A percentile compares a stretch with the other conserved stretches of the same genome.
Evolutionary conservation across 92 coral and sea anemone species (phyloP).

Genomic region (Porites divaricata): DNA sequence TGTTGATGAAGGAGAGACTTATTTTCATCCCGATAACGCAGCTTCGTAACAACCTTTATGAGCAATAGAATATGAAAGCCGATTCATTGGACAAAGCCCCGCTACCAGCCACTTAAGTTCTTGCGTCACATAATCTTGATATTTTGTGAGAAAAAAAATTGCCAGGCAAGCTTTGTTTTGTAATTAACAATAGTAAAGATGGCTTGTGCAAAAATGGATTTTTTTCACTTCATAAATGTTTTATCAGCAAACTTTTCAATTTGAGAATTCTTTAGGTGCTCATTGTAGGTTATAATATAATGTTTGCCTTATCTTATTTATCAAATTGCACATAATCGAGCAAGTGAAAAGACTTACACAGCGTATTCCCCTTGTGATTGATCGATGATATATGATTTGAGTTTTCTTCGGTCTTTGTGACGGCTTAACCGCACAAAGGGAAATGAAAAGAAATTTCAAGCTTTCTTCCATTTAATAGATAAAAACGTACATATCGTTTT

Average conservation of each 20-base stretch:
- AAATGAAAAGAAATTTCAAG: slow-evolving; percentile 14
- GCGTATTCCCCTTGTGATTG: slow-evolving; percentile 14
- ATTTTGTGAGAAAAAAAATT: slow-evolving; percentile 9
- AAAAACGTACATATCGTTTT: not conserved
- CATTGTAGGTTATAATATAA: slow-evolving; percentile 71
- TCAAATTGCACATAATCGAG: slow-evolving; percentile 59
- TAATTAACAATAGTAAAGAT: not conserved
- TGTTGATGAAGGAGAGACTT: slow-evolving; percentile 61
- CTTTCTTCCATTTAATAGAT: not conserved
- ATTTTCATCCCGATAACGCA: slow-evolving; percentile 52
- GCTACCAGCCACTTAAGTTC: not conserved
- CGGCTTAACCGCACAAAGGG: slow-evolving; percentile 27
- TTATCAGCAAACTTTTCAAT: slow-evolving; percentile 85
- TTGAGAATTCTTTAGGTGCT: slow-evolving; percentile 67
- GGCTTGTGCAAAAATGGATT: not conserved
- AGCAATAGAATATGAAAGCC: slow-evolving; percentile 14
- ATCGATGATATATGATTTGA: slow-evolving; percentile 8
- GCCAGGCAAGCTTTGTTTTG: not conserved
- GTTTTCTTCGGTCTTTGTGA: slow-evolving; percentile 1
- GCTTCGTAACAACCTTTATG: slow-evolving; percentile 2
- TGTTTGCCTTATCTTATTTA: slow-evolving; percentile 79
- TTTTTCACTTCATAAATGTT: slow-evolving; percentile 62
- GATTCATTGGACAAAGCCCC: slow-evolving; percentile 10
- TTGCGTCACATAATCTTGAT: not conserved
- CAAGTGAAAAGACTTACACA: slow-evolving; percentile 50